These are phyloP conservation scores for Sebastes dallii DNA, from an alignment of 2,797 vertebrate genomes.

Conservation along the genomic window DNA sequence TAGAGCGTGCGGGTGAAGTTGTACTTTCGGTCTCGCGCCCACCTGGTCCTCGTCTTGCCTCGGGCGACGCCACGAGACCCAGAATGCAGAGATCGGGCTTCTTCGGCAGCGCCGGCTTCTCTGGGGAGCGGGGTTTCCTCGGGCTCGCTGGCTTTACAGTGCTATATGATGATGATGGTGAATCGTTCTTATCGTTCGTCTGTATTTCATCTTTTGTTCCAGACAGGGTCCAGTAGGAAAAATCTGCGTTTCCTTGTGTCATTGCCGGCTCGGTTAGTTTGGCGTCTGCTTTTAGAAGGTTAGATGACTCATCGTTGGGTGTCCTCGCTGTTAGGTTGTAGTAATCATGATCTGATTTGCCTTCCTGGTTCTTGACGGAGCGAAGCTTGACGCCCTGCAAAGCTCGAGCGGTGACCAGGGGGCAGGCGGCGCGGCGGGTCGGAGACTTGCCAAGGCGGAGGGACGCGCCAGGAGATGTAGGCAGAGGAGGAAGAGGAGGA, in stretches of 20 bases:
- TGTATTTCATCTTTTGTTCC: neutral
- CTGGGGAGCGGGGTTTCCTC: conserved; percentile 6
- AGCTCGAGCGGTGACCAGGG: conserved; percentile 87
- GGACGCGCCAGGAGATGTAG: neutral
- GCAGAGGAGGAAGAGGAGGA: conserved; percentile 41
- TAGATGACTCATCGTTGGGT: neutral
- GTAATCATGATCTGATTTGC: neutral
- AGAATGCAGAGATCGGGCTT: conserved; percentile 51
- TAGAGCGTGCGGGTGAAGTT: neutral
- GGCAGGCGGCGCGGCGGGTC: conserved; percentile 50
- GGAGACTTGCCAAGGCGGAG: neutral
- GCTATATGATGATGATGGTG: neutral
- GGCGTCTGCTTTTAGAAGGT: neutral
- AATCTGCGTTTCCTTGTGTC: neutral
- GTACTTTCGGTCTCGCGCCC: neutral
- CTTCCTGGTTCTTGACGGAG: conserved; percentile 79
- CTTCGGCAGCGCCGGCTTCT: conserved; percentile 61
- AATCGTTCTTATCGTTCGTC: neutral
- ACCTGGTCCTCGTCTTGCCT: conserved; percentile 4
- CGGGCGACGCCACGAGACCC: conserved; percentile 12
- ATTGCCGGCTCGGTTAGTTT: neutral
- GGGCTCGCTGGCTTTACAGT: neutral
- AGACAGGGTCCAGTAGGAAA: conserved; percentile 8
- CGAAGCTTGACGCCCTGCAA: conserved; percentile 88
- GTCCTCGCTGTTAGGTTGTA: neutral